Percentiles rank a stretch among this genome's conserved stretches.
phyloP scores from a whole-genome alignment of 2,888 invertebrate species.

The Oxystoma pomonae region DNA sequence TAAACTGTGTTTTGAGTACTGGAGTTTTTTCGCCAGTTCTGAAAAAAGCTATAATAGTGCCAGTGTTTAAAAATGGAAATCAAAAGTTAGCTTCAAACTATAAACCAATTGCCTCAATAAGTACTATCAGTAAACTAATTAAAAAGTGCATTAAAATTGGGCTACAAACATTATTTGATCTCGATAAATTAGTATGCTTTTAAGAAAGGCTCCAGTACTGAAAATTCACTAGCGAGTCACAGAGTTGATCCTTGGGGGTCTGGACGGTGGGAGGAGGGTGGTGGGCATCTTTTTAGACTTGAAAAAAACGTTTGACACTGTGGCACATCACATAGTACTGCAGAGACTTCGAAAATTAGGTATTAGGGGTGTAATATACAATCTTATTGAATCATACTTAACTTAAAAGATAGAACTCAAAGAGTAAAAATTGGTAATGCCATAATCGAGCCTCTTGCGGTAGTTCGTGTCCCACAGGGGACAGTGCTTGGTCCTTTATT shows the following conservation, averaged over 20 bases:
- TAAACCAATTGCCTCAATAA: slow-evolving; percentile 2
- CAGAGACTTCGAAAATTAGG: background rate
- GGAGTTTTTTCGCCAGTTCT: background rate
- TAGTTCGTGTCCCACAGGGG: background rate
- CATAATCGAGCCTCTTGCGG: background rate
- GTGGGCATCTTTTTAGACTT: slow-evolving; percentile 2
- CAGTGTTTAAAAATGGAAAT: background rate
- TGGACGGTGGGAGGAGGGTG: background rate
- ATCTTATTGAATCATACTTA: background rate
- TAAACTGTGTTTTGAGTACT: background rate
- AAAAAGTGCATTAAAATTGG: background rate
- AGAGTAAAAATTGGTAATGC: background rate
- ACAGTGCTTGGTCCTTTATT: background rate
- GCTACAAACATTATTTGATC: background rate
- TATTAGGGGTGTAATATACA: background rate
- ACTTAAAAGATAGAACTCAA: background rate
- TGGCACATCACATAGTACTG: background rate
- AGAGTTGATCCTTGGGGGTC: background rate
- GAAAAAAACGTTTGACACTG: background rate
- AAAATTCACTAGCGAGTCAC: slow-evolving; percentile 2
- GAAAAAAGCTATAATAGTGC: background rate
- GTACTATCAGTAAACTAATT: background rate
- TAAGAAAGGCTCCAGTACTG: background rate
- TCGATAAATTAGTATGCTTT: background rate
- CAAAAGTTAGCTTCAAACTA: background rate